phyloP scores from a whole-genome alignment of 2,113 vertebrate species.

The Mormyrus iriodes region DNA sequence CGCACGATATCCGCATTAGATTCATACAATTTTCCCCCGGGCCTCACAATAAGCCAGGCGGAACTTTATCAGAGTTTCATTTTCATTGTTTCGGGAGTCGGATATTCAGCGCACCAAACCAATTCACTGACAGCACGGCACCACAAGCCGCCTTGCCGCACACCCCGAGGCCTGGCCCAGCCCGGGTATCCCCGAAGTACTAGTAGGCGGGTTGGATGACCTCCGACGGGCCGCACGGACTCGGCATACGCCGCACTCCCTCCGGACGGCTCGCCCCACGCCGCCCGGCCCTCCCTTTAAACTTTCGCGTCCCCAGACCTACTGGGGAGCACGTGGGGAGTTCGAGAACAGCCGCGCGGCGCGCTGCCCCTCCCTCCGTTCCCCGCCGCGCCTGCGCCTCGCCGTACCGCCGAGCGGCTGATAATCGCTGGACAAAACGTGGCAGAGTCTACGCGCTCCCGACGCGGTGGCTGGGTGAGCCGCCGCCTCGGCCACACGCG shows the following conservation, averaged over 20 bases:
- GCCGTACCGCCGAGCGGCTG: neutral
- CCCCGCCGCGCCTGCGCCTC: neutral
- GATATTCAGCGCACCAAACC: neutral
- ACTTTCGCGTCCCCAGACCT: neutral
- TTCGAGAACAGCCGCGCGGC: neutral
- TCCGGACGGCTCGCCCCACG: neutral
- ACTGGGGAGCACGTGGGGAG: slow-evolving; percentile 26
- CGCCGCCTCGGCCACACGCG: neutral
- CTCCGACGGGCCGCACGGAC: neutral
- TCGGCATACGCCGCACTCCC: neutral
- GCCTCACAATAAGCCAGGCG: neutral
- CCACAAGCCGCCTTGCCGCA: neutral
- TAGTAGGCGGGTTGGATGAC: neutral
- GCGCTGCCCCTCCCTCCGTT: neutral
- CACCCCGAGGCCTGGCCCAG: neutral
- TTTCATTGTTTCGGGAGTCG: neutral
- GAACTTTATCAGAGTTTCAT: neutral
- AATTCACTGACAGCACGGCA: neutral
- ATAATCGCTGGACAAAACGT: slow-evolving; percentile 25
- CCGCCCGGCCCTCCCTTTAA: neutral
- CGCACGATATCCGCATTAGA: neutral
- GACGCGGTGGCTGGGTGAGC: neutral
- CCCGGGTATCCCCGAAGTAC: neutral
- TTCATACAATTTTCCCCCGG: neutral
- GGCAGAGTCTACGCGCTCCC: slow-evolving; percentile 8